A percentile compares a stretch with the other conserved stretches of the same genome.
These are phyloP conservation scores for Siniperca knerii DNA, from an alignment of 2,113 vertebrate genomes.

Conservation along the genomic window DNA sequence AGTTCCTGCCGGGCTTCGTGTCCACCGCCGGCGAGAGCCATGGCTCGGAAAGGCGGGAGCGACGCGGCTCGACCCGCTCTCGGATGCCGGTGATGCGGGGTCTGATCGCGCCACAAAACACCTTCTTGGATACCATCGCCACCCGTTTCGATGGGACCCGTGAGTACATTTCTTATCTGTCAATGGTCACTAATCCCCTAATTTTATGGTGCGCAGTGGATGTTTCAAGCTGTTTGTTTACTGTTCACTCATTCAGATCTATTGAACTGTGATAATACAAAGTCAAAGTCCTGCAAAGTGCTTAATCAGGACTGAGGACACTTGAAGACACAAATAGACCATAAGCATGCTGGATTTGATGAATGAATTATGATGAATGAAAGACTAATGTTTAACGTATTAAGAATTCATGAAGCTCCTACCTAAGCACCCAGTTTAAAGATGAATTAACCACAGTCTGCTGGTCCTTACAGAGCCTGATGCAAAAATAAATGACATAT, in stretches of 20 bases:
- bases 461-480: not conserved
- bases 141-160: slow-evolving; percentile 83
- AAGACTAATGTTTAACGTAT: not conserved
- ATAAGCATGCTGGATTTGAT: not conserved
- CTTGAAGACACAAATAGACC: not conserved
- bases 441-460: not conserved
- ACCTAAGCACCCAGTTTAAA: not conserved
- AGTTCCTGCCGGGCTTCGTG: slow-evolving; percentile 81
- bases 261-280: not conserved
- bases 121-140: slow-evolving; percentile 82
- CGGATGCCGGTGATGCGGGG: slow-evolving; percentile 82
- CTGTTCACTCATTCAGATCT: not conserved
- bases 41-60: slow-evolving; percentile 77
- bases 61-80: slow-evolving; percentile 80
- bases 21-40: slow-evolving; percentile 63
- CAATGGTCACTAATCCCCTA: not conserved
- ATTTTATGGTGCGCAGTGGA: slow-evolving; percentile 10
- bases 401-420: not conserved
- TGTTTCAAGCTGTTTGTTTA: not conserved
- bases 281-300: slow-evolving; percentile 13
- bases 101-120: slow-evolving; percentile 81
- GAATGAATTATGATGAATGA: slow-evolving; percentile 49
- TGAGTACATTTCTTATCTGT: slow-evolving; percentile 59
- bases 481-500: not conserved
- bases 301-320: not conserved